phyloP scores from a whole-genome alignment of 2,888 invertebrate genomes.

The Folsomia candida region DNA sequence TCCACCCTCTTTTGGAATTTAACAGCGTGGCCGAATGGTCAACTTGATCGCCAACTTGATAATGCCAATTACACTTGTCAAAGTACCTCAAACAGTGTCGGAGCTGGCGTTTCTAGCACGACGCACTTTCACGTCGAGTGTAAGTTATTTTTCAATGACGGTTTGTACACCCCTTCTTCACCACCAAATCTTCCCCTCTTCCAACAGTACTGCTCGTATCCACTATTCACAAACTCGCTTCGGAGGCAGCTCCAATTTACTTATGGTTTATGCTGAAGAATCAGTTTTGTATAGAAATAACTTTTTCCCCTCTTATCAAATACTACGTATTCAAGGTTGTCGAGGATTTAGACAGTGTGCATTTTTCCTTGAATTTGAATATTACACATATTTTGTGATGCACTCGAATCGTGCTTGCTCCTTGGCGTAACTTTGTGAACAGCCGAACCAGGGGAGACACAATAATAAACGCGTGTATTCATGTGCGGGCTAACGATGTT shows the following conservation, averaged over 20 bases:
- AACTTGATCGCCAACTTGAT: conserved; percentile 72
- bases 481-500: conserved; percentile 31
- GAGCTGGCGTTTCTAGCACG: conserved; percentile 75
- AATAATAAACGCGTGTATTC: too few relatives aligned
- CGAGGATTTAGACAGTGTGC: too few relatives aligned
- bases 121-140: conserved; percentile 87
- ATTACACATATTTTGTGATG: neutral
- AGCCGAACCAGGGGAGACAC: neutral
- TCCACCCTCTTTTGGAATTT: conserved; percentile 88
- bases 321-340: neutral
- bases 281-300: conserved; percentile 6
- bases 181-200: too few relatives aligned
- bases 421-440: neutral
- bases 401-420: neutral
- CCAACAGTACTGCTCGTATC: too few relatives aligned
- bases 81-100: conserved; percentile 73
- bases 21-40: conserved; percentile 75
- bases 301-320: too few relatives aligned
- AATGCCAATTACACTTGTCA: conserved; percentile 80
- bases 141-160: conserved; percentile 65
- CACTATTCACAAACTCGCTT: too few relatives aligned
- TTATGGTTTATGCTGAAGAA: too few relatives aligned
- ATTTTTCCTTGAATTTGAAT: neutral
- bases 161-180: neutral
- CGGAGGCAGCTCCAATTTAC: too few relatives aligned